These are phyloP conservation scores for Drosophila yakuba DNA, from an alignment of 1,140 invertebrate species.

Conservation along the genomic window DNA sequence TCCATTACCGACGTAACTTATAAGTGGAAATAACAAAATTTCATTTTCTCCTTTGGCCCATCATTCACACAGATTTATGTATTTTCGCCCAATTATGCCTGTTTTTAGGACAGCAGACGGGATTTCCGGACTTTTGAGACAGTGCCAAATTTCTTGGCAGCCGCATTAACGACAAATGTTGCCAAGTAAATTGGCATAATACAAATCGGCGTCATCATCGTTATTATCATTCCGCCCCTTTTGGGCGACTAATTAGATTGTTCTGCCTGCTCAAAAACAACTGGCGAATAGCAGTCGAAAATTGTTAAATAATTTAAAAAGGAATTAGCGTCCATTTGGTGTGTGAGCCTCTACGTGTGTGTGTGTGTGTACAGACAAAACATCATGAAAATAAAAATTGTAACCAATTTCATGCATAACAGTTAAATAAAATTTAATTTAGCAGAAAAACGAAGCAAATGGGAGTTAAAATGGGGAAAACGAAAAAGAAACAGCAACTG, in stretches of 20 bases:
- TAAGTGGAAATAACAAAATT: conserved; percentile 10
- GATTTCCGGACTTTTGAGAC: conserved; percentile 11
- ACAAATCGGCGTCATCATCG: conserved; percentile 70
- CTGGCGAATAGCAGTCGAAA: conserved; percentile 50
- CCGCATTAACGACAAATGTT: conserved; percentile 76
- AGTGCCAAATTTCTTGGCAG: conserved; percentile 74
- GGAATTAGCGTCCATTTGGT: conserved; percentile 73
- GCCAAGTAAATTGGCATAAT: conserved; percentile 77
- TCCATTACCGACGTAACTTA: background rate
- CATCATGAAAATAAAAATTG: conserved; percentile 68
- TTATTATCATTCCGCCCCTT: conserved; percentile 43
- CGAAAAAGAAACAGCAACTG: conserved; percentile 36
- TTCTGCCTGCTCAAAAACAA: conserved; percentile 42
- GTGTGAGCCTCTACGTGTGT: conserved; percentile 5
- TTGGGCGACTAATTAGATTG: conserved; percentile 67
- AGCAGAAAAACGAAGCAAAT: conserved; percentile 63
- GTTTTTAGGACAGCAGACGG: conserved; percentile 31
- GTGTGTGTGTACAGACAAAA: conserved; percentile 46
- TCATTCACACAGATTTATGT: conserved; percentile 70
- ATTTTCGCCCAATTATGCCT: conserved; percentile 68
- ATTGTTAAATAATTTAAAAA: conserved; percentile 83
- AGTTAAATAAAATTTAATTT: conserved; percentile 83
- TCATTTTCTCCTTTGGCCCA: conserved; percentile 12
- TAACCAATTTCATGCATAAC: conserved; percentile 75
- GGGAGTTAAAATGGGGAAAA: conserved; percentile 41